Percentiles rank a stretch among this genome's conserved stretches.
Evolutionary conservation across 2,888 invertebrate species (phyloP).

Genomic region (Catocala fraxini): DNA sequence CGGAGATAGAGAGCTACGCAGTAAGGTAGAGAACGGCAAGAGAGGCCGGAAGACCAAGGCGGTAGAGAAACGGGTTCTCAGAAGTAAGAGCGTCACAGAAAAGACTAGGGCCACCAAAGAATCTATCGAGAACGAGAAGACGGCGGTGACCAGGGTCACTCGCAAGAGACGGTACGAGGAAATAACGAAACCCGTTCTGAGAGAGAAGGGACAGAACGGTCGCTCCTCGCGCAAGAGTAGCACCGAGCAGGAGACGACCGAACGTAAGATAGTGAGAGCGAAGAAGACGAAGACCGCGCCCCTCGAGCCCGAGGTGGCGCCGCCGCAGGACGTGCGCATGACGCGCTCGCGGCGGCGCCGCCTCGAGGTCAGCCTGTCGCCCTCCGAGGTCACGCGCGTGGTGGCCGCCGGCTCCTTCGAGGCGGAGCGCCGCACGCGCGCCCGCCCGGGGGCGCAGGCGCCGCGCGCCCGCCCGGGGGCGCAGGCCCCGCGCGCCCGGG

Average conservation of each 20-base stretch:
- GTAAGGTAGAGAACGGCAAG: conserved; percentile 55
- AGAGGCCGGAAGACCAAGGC: conserved; percentile 32
- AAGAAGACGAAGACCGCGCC: conserved; percentile 58
- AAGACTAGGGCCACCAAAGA: conserved; percentile 73
- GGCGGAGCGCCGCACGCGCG: conserved; percentile 70
- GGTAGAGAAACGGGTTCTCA: conserved; percentile 50
- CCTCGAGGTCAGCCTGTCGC: conserved; percentile 75
- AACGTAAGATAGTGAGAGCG: conserved; percentile 68
- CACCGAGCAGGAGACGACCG: conserved; percentile 40
- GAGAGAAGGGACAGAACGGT: conserved; percentile 82
- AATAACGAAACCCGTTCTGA: conserved; percentile 69
- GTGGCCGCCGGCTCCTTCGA: conserved; percentile 75
- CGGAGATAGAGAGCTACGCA: conserved; percentile 58
- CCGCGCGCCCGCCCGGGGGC: conserved; percentile 66
- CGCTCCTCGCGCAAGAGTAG: conserved; percentile 61
- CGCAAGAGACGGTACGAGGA: conserved; percentile 76
- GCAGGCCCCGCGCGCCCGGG: conserved; percentile 57
- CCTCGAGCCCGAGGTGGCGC: conserved; percentile 52
- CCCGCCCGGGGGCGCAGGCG: conserved; percentile 23
- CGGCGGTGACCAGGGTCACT: conserved; percentile 61
- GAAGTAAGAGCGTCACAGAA: conserved; percentile 52
- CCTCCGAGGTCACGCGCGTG: conserved; percentile 69
- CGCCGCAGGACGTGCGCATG: conserved; percentile 66
- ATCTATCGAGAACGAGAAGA: conserved; percentile 81
- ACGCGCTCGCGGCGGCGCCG: conserved; percentile 74